Evolutionary conservation across 2,888 invertebrate genomes (phyloP).

Genomic region (Cylloceria caligata): DNA sequence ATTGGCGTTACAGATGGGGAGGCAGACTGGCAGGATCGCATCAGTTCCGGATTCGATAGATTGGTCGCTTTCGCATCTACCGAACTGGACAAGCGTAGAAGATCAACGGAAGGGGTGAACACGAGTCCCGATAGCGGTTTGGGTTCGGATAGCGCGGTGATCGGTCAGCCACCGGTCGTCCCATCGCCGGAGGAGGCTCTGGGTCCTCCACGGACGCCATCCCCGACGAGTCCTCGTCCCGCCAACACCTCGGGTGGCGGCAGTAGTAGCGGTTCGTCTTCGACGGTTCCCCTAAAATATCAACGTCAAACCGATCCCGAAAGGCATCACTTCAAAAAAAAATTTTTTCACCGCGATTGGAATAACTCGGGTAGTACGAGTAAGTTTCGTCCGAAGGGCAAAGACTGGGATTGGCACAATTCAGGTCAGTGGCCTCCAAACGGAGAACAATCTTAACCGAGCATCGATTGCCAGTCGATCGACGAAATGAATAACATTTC

Average conservation of each 20-base stretch:
- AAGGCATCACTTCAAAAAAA: slow-evolving; percentile 92
- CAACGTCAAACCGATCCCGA: slow-evolving; percentile 87
- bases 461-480: slow-evolving; percentile 21
- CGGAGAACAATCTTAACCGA: slow-evolving; percentile 82
- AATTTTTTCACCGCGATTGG: slow-evolving; percentile 90
- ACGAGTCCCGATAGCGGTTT: slow-evolving; percentile 95
- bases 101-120: slow-evolving; percentile 93
- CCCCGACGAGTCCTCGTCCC: slow-evolving; percentile 86
- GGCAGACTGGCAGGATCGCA: slow-evolving; percentile 96
- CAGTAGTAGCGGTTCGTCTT: slow-evolving; percentile 82
- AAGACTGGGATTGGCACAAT: slow-evolving; percentile 89
- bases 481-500: background rate
- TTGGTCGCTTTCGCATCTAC: slow-evolving; percentile 97
- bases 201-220: slow-evolving; percentile 87
- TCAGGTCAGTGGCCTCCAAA: slow-evolving; percentile 83
- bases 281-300: slow-evolving; percentile 86
- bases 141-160: slow-evolving; percentile 86
- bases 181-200: slow-evolving; percentile 84
- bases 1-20: slow-evolving; percentile 88
- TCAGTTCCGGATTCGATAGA: slow-evolving; percentile 97
- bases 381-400: slow-evolving; percentile 90
- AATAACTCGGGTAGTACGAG: slow-evolving; percentile 84
- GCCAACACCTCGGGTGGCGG: slow-evolving; percentile 84
- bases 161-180: slow-evolving; percentile 80
- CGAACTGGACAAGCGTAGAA: slow-evolving; percentile 94